Percentiles rank a stretch among this genome's conserved stretches.
phyloP scores from a whole-genome alignment of 2,888 invertebrate species.

The Acrocyrtus sp. region DNA sequence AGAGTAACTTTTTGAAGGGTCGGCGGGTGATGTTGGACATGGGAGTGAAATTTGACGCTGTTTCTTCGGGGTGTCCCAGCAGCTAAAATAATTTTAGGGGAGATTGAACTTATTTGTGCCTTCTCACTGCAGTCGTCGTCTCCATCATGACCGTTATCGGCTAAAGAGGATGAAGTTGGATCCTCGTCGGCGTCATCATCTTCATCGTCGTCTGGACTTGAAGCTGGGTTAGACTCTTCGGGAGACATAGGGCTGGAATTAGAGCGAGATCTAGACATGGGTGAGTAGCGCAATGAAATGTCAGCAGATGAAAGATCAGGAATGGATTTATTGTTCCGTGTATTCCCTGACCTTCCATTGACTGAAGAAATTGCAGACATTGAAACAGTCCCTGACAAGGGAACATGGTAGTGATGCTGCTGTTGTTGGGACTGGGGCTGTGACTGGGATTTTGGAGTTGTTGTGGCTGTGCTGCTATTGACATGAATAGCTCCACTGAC shows the following conservation, averaged over 20 bases:
- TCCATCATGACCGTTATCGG: conserved; percentile 44
- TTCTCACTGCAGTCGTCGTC: conserved; percentile 54
- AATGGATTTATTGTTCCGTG: conserved; percentile 49
- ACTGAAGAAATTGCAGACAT: conserved; percentile 58
- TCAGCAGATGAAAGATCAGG: conserved; percentile 54
- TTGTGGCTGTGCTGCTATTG: no score
- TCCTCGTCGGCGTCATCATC: conserved; percentile 57
- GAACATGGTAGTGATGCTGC: conserved; percentile 31
- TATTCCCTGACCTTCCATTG: conserved; percentile 38
- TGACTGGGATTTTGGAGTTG: background rate
- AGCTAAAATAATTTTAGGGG: conserved; percentile 22
- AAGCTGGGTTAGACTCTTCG: conserved; percentile 32
- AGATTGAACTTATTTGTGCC: conserved; percentile 12
- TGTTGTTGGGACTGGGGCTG: conserved; percentile 10
- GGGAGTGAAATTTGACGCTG: conserved; percentile 17
- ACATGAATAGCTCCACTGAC: background rate
- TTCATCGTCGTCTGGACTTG: conserved; percentile 47
- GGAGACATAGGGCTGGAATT: conserved; percentile 59
- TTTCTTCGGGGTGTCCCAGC: conserved; percentile 23
- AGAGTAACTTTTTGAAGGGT: conserved; percentile 30
- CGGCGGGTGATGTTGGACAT: conserved; percentile 6
- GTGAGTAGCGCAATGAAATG: conserved; percentile 59
- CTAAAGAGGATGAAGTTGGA: conserved; percentile 44
- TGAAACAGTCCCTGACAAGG: conserved; percentile 54
- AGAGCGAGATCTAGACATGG: conserved; percentile 47